phyloP scores from a whole-genome alignment of 2,888 invertebrate genomes.

The Volucella inflata region DNA sequence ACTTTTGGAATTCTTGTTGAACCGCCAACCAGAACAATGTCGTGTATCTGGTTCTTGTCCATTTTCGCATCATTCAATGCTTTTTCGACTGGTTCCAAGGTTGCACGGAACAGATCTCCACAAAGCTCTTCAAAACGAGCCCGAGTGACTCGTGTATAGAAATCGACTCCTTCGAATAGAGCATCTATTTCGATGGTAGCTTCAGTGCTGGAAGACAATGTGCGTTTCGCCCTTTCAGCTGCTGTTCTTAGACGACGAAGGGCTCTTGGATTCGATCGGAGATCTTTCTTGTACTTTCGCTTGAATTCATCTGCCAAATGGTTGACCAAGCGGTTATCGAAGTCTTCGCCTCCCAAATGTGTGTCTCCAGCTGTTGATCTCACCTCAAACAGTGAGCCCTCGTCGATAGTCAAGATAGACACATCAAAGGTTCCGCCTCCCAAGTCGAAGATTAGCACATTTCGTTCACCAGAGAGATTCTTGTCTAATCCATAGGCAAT shows the following conservation, averaged over 20 bases:
- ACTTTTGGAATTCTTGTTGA: conserved; percentile 92
- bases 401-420: conserved; percentile 85
- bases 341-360: conserved; percentile 96
- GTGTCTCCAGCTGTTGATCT: conserved; percentile 98
- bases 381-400: conserved; percentile 94
- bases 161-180: conserved; percentile 89
- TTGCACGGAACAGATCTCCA: conserved; percentile 89
- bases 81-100: conserved; percentile 91
- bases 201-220: conserved; percentile 90
- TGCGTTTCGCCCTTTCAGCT: conserved; percentile 91
- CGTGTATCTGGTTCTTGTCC: conserved; percentile 90
- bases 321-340: conserved; percentile 94
- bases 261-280: conserved; percentile 87
- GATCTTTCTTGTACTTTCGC: conserved; percentile 89
- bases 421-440: no score
- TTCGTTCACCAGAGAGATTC: no score
- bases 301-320: conserved; percentile 95
- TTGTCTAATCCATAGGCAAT: conserved; percentile 87
- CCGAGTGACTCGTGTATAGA: conserved; percentile 89
- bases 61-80: conserved; percentile 91
- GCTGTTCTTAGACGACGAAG: conserved; percentile 89
- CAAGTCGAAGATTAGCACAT: no score
- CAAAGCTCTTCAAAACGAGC: conserved; percentile 91
- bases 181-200: conserved; percentile 91
- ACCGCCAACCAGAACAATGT: conserved; percentile 92